These are phyloP conservation scores for Leptogaster cylindrica DNA, from an alignment of 2,888 invertebrate genomes.

Conservation along the genomic window DNA sequence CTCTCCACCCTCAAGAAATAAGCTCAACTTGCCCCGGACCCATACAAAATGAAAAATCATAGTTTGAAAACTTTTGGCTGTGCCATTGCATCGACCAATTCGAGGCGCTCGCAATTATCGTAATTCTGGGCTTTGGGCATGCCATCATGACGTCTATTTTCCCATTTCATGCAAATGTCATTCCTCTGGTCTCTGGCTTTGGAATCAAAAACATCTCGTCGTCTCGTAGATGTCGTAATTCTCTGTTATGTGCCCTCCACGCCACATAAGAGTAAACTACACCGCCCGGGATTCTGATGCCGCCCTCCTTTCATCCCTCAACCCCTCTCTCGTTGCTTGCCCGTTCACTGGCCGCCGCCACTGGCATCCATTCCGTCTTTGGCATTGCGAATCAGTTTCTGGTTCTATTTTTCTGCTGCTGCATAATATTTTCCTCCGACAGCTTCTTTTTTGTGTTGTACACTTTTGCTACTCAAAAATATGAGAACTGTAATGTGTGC, in stretches of 20 bases:
- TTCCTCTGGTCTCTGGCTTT: slow-evolving; percentile 32
- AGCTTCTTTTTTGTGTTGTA: slow-evolving; percentile 24
- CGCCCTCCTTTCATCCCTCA: neutral
- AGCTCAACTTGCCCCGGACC: slow-evolving; percentile 2
- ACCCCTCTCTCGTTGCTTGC: neutral
- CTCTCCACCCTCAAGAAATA: neutral
- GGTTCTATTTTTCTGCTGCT: slow-evolving; percentile 43
- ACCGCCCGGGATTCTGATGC: neutral
- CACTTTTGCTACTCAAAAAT: slow-evolving; percentile 32
- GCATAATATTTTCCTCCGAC: slow-evolving; percentile 42
- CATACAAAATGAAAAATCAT: slow-evolving; percentile 13
- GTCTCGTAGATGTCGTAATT: slow-evolving; percentile 46
- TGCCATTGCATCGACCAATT: slow-evolving; percentile 43
- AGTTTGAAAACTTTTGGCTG: slow-evolving; percentile 44
- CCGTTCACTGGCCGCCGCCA: neutral
- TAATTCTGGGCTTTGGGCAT: slow-evolving; percentile 45
- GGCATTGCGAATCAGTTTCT: slow-evolving; percentile 35
- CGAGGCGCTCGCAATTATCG: slow-evolving; percentile 43
- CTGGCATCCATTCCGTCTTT: slow-evolving; percentile 26
- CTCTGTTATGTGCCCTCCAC: slow-evolving; percentile 39
- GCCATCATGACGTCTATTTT: slow-evolving; percentile 43
- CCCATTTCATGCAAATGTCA: slow-evolving; percentile 48
- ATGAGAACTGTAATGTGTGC: slow-evolving; percentile 45
- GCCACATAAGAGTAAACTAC: slow-evolving; percentile 39
- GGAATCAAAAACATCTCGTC: slow-evolving; percentile 43